Evolutionary conservation across 2,113 vertebrate genomes (phyloP), one percentile per base, ranked within the genome.

Genomic region (Percopsis transmontana): DNA sequence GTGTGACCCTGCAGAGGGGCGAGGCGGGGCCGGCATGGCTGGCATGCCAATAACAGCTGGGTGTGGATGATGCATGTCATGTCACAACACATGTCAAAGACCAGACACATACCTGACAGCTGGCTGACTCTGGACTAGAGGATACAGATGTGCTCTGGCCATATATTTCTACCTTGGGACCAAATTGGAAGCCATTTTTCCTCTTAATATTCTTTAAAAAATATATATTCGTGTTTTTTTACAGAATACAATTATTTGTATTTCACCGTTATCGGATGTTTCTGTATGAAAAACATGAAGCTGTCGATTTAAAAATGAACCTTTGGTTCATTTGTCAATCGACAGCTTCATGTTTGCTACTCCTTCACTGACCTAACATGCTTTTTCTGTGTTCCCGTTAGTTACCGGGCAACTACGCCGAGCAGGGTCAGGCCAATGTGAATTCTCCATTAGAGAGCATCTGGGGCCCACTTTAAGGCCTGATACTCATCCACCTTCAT

Each of bases 41-140:
- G 79, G 63, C 85, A 58, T 61, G 69, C 65, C 79, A 67, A 79
- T 58, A 87, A 82, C 87, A 91, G 85, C 89, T 90, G 89, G 76
- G 87, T 52, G 63, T 85, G 87, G 84, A 68, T 81, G 87, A 89
- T 66, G 80, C 67, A 78, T 91, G 91, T 91, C 91, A 90, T 60
- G 83, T 21, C 58, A 54, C 65, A 55, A 71, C 68, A 69, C 75
- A 65, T 13, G 42, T 88, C 85, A 85, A 85, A 82, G 41, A 9
- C 16, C 51, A 58, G 72, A 84, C 70, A 59, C 63, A 58, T 52
- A 59, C 75, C 73, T 87, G 87, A 90, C 89, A 87, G 82, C 62
- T 77, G 83, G 65, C 76, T 70, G 80, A 78, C 77, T 77, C 57
- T 67, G 70, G 74, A 47, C 47, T n/a, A 21, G 13, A 48, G 74